Conservation (phyloP, 2,797 vertebrate species). For the Tenualosa ilisha region DNA sequence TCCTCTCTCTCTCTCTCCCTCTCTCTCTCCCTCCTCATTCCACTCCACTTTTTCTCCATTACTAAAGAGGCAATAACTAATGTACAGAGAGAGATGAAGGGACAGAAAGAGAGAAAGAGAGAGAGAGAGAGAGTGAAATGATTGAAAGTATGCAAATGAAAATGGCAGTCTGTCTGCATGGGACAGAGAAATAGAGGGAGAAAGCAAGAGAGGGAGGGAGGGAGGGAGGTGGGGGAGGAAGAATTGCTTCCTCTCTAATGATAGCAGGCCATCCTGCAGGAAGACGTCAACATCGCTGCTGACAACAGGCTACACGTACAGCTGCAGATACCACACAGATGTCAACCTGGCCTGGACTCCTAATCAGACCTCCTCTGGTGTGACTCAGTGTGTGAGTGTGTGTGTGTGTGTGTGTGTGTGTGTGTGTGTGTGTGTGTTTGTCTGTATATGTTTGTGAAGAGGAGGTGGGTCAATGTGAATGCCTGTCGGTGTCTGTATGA, state of each 20-base stretch:
- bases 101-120: background rate
- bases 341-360: slow-evolving; percentile 37
- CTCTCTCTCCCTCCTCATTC: background rate
- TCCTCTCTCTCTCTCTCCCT: slow-evolving; percentile 6
- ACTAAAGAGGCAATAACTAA: no score
- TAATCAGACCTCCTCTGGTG: background rate
- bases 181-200: background rate
- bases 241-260: slow-evolving; percentile 25
- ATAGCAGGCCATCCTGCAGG: slow-evolving; percentile 19
- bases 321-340: slow-evolving; percentile 43
- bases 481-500: background rate
- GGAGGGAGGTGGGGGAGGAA: slow-evolving; percentile 14
- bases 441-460: no score
- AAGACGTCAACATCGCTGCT: slow-evolving; percentile 33
- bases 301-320: slow-evolving; percentile 38
- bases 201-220: background rate
- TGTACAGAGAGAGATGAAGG: background rate
- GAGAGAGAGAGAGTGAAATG: background rate
- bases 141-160: no score
- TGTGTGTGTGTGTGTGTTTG: background rate
- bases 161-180: no score
- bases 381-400: background rate
- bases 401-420: background rate
- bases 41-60: background rate
- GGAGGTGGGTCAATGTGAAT: background rate